These are phyloP conservation scores for Drosophila asahinai DNA, from an alignment of 1,140 invertebrate genomes.

Conservation along the genomic window DNA sequence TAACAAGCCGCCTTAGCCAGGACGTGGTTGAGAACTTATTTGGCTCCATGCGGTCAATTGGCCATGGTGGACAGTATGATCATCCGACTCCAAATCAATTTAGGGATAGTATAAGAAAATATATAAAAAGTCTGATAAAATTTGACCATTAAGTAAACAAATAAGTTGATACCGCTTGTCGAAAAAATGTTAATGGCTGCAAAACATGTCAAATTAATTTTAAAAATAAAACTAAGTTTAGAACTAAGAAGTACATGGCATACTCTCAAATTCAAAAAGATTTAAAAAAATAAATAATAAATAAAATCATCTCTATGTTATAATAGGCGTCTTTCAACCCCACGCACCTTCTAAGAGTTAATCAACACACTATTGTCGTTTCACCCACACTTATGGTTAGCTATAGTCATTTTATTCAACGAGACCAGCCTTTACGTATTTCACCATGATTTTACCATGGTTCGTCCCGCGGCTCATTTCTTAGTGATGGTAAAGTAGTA, in stretches of 20 bases:
- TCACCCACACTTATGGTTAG: background rate
- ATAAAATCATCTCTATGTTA: background rate
- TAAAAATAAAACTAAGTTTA: background rate
- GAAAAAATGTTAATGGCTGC: no score
- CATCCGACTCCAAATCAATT: constrained; percentile 6
- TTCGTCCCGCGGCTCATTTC: background rate
- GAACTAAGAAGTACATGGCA: no score
- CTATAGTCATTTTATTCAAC: background rate
- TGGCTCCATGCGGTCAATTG: constrained; percentile 1
- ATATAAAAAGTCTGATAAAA: constrained; percentile 3
- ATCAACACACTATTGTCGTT: background rate
- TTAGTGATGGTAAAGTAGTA: background rate
- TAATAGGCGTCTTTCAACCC: background rate
- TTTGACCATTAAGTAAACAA: background rate
- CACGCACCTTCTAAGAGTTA: background rate
- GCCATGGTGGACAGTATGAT: constrained; percentile 1
- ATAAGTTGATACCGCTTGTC: background rate
- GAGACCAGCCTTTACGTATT: background rate
- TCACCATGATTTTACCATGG: background rate
- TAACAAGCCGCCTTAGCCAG: background rate
- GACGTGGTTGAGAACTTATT: background rate
- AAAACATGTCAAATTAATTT: background rate
- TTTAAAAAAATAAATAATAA: constrained; percentile 8
- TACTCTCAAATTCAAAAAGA: background rate
- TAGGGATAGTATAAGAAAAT: constrained; percentile 1